A percentile compares a stretch with the other conserved stretches of the same genome.
Conservation (phyloP, 2,888 invertebrate species). For the Nephrotoma appendiculata region DNA sequence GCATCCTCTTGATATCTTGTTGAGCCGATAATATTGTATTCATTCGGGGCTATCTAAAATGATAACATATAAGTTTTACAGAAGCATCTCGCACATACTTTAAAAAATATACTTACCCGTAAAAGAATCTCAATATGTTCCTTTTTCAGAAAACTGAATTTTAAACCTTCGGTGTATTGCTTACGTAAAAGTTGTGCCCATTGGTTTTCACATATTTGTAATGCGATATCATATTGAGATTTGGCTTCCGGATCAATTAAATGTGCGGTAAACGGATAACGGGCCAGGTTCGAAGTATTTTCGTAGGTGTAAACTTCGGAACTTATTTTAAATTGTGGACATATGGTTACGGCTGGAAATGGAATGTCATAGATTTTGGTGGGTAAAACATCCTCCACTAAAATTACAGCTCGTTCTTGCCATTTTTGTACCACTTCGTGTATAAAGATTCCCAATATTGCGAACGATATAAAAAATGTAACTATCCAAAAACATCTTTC, state of each 20-base stretch:
- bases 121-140: not conserved
- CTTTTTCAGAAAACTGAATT: not conserved
- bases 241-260: no score
- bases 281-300: no score
- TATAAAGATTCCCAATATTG: conserved; percentile 44
- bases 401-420: conserved; percentile 55
- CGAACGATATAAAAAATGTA: conserved; percentile 42
- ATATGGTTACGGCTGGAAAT: not conserved
- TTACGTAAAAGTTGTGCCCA: no score
- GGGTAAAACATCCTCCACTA: conserved; percentile 24
- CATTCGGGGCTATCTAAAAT: no score
- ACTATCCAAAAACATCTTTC: conserved; percentile 52
- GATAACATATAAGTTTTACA: no score
- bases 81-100: no score
- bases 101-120: not conserved
- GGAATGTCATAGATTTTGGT: not conserved
- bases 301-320: not conserved
- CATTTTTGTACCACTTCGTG: conserved; percentile 53
- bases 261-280: no score
- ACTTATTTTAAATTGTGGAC: not conserved
- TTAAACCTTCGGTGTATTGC: no score
- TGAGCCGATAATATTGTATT: not conserved
- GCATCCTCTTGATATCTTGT: not conserved
- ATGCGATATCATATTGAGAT: not conserved
- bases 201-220: not conserved